phyloP scores from a whole-genome alignment of 2,113 vertebrate genomes.

The Nestor notabilis region DNA sequence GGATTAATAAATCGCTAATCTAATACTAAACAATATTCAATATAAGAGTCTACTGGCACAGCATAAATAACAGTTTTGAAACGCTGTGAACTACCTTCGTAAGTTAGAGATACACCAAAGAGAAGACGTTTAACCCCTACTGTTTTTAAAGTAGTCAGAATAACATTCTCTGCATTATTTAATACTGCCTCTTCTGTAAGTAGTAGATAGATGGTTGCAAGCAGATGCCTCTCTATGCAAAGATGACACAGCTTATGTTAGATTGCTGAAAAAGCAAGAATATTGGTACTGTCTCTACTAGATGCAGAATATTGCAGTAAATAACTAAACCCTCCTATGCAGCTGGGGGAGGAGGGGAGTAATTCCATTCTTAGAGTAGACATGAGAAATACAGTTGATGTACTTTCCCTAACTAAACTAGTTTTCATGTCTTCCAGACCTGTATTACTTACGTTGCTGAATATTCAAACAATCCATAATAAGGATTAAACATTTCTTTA shows the following conservation, averaged over 20 bases:
- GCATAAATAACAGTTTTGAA: neutral
- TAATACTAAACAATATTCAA: neutral
- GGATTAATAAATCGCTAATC: neutral
- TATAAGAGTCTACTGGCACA: neutral
- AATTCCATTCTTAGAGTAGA: neutral
- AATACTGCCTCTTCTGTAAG: neutral
- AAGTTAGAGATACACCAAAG: neutral
- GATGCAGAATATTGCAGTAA: neutral
- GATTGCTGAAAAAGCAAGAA: neutral
- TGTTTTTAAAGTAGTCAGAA: neutral
- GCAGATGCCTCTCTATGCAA: neutral
- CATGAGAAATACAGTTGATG: neutral
- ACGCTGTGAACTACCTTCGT: accelerated
- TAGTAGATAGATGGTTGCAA: neutral
- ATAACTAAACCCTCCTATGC: neutral
- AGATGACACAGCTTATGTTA: neutral
- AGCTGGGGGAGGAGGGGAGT: accelerated
- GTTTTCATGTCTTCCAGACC: neutral
- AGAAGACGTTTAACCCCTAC: neutral
- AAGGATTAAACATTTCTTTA: slow-evolving; percentile 99
- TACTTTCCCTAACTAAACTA: neutral
- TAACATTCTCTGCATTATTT: neutral
- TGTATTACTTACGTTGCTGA: slow-evolving; percentile 92
- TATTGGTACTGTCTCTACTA: neutral
- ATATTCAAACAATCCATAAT: slow-evolving; percentile 97